Percentiles rank a stretch among this genome's conserved stretches.
phyloP scores from a whole-genome alignment of 2,888 invertebrate genomes.

The Epirrhoe tristata region DNA sequence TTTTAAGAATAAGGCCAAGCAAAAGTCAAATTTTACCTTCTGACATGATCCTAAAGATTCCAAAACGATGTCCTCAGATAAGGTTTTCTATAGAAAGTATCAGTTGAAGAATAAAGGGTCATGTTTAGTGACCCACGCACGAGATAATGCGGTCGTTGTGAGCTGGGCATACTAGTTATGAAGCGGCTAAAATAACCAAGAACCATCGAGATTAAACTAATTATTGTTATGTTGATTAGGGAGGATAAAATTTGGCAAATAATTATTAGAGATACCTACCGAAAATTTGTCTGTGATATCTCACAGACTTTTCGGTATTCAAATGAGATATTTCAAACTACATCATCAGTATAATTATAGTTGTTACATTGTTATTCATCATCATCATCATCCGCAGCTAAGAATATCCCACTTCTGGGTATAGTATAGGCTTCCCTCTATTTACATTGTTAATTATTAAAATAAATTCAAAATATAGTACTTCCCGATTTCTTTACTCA shows the following conservation, averaged over 20 bases:
- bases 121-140: constrained; percentile 29
- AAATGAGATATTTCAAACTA: no score
- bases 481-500: neutral
- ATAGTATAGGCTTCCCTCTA: no score
- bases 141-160: constrained; percentile 26
- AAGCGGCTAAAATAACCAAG: constrained; percentile 19
- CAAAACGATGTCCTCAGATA: neutral
- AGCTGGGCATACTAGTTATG: constrained; percentile 17
- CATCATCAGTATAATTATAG: no score
- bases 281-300: no score
- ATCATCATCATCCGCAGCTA: no score
- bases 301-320: no score
- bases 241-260: neutral
- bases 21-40: neutral
- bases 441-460: no score
- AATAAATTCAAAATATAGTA: neutral
- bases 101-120: constrained; percentile 32
- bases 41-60: neutral
- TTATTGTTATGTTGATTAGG: constrained; percentile 1
- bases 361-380: no score
- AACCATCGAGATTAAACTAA: constrained; percentile 24
- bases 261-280: neutral
- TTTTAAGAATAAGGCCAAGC: no score
- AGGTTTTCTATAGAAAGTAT: constrained; percentile 21
- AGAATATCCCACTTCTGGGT: no score